Evolutionary conservation across 37 sponge, comb jelly and placozoan species (phyloP).

Genomic region (Ephydatia muelleri): DNA sequence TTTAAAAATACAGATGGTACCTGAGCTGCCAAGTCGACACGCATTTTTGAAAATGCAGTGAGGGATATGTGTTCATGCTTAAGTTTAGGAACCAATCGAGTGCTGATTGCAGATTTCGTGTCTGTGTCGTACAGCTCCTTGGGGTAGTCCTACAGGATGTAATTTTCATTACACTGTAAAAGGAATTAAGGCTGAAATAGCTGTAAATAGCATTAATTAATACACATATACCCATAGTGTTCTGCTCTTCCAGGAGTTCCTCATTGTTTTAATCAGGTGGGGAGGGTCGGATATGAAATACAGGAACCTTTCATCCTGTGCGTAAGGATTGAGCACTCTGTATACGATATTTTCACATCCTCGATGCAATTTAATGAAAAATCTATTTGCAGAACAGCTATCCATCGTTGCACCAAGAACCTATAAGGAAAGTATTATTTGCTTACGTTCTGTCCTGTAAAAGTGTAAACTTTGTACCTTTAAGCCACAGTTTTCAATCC

Average conservation of each 20-base stretch:
- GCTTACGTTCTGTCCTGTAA: background rate
- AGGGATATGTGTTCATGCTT: too few species aligned
- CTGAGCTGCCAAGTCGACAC: too few species aligned
- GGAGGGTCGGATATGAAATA: slow-evolving; percentile 6
- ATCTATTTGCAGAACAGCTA: background rate
- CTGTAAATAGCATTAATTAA: too few species aligned
- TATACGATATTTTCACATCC: background rate
- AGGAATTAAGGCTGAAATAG: too few species aligned
- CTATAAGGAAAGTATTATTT: background rate
- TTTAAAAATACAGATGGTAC: too few species aligned
- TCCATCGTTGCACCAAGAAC: slow-evolving; percentile 6
- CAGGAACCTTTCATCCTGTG: slow-evolving; percentile 1
- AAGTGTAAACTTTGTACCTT: background rate
- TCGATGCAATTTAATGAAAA: slow-evolving; percentile 3
- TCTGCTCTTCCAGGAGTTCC: background rate
- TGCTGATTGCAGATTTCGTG: too few species aligned
- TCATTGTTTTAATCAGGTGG: slow-evolving; percentile 1
- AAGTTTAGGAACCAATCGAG: too few species aligned
- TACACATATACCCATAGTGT: slow-evolving; percentile 19
- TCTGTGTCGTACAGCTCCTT: too few species aligned
- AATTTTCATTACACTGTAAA: too few species aligned
- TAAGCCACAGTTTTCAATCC: slow-evolving; percentile 14
- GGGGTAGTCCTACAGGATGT: too few species aligned
- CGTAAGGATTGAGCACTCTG: slow-evolving; percentile 3
- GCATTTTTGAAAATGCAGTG: too few species aligned